A percentile compares a stretch with the other conserved stretches of the same genome.
These are phyloP conservation scores for Streptopelia turtur DNA, from an alignment of 2,797 vertebrate species.

Conservation along the genomic window DNA sequence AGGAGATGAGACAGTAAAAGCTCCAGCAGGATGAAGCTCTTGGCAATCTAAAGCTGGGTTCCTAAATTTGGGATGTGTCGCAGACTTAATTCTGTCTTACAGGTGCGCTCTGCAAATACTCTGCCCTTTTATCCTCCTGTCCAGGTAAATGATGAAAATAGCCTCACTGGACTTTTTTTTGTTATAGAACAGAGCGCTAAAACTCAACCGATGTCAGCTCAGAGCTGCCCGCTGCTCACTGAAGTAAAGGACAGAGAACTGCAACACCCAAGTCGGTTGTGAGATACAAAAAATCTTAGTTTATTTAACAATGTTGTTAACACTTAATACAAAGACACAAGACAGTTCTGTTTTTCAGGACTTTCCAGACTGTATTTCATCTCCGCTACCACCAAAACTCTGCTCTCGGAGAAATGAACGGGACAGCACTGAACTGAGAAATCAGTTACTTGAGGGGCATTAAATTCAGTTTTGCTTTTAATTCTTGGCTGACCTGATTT, in stretches of 20 bases:
- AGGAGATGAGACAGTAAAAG: not conserved
- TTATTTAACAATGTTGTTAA: constrained; percentile 77
- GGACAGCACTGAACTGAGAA: not conserved
- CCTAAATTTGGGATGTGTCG: not conserved
- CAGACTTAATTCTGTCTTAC: not conserved
- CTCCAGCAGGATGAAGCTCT: not conserved
- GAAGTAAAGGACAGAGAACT: not conserved
- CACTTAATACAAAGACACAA: constrained; percentile 73
- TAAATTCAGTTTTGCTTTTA: not conserved
- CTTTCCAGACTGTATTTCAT: not conserved
- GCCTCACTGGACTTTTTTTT: not conserved
- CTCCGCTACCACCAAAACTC: not conserved
- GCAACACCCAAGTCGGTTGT: not conserved
- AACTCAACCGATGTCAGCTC: not conserved
- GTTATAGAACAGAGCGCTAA: not conserved
- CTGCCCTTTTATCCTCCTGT: not conserved
- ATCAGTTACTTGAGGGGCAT: not conserved
- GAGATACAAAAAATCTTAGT: constrained; percentile 77
- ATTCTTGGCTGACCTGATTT: not conserved
- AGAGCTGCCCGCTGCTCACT: not conserved
- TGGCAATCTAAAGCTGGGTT: not conserved
- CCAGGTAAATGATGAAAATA: not conserved
- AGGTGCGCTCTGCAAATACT: not conserved
- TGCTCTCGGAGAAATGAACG: not conserved
- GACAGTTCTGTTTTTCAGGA: constrained; percentile 27